Conservation (phyloP, 2,113 vertebrate genomes). For the Lipotes vexillifer region DNA sequence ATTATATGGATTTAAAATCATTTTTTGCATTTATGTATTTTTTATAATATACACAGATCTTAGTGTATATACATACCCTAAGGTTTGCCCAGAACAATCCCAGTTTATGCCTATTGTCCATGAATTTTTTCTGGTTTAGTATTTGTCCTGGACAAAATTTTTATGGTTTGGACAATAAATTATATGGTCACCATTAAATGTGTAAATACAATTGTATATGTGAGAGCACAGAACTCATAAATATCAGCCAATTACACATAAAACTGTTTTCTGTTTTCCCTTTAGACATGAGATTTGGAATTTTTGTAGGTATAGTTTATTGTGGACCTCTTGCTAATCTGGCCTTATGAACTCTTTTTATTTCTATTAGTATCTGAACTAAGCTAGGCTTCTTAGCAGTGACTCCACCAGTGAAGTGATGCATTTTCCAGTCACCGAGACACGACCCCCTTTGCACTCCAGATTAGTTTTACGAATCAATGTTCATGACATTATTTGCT, state of each 20-base stretch:
- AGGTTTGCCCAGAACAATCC: not conserved
- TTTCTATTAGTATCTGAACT: not conserved
- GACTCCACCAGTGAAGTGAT: not conserved
- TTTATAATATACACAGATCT: not conserved
- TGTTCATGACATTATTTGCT: not conserved
- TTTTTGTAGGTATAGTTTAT: not conserved
- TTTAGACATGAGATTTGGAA: not conserved
- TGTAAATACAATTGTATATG: not conserved
- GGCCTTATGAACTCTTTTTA: not conserved
- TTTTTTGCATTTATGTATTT: not conserved
- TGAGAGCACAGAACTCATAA: not conserved
- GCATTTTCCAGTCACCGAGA: not conserved
- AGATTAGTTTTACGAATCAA: not conserved
- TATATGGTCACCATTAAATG: not conserved
- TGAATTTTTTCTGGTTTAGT: not conserved
- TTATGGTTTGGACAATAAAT: not conserved
- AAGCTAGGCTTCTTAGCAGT: not conserved
- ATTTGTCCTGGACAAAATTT: not conserved
- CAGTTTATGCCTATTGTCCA: not conserved
- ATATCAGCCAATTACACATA: not conserved
- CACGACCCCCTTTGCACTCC: not conserved
- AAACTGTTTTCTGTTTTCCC: not conserved
- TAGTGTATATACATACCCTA: not conserved
- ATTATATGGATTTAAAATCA: not conserved
- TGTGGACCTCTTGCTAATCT: not conserved